A percentile compares a stretch with the other conserved stretches of the same genome.
Evolutionary conservation across 2,888 invertebrate species (phyloP).

Genomic region (Eupithecia dodoneata): DNA sequence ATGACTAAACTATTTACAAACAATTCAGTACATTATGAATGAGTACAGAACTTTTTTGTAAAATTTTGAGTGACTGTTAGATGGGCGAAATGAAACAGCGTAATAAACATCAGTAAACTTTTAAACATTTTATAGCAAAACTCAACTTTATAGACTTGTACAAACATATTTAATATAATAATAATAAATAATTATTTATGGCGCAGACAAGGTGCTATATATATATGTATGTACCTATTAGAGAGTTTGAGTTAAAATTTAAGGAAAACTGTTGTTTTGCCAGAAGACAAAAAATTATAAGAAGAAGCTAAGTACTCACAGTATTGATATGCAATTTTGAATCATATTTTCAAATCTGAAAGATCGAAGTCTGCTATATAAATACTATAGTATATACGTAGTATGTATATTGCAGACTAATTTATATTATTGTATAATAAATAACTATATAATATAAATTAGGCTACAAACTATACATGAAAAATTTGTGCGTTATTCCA

Average conservation of each 20-base stretch:
- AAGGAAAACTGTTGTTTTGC: slow-evolving; percentile 56
- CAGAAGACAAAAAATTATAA: slow-evolving; percentile 45
- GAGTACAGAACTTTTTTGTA: slow-evolving; percentile 23
- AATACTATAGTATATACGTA: slow-evolving; percentile 51
- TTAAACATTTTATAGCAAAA: slow-evolving; percentile 45
- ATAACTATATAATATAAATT: slow-evolving; percentile 54
- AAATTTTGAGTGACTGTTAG: slow-evolving; percentile 31
- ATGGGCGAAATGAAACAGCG: slow-evolving; percentile 23
- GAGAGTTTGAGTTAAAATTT: neutral
- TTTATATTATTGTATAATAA: too few relatives aligned
- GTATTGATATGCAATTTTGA: slow-evolving; percentile 26
- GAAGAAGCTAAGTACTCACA: neutral
- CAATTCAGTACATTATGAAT: slow-evolving; percentile 32
- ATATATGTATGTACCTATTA: neutral
- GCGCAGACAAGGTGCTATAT: neutral
- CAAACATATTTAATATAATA: slow-evolving; percentile 45
- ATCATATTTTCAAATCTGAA: slow-evolving; percentile 24
- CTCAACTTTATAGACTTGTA: slow-evolving; percentile 55
- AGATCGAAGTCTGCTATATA: slow-evolving; percentile 59
- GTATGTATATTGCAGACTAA: too few relatives aligned
- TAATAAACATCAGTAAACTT: slow-evolving; percentile 7
- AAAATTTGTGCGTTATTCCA: slow-evolving; percentile 50
- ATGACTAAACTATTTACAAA: slow-evolving; percentile 33
- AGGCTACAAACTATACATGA: slow-evolving; percentile 46
- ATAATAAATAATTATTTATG: slow-evolving; percentile 30